Conservation (phyloP, 2,113 vertebrate species). For the Hyperopisus bebe region DNA sequence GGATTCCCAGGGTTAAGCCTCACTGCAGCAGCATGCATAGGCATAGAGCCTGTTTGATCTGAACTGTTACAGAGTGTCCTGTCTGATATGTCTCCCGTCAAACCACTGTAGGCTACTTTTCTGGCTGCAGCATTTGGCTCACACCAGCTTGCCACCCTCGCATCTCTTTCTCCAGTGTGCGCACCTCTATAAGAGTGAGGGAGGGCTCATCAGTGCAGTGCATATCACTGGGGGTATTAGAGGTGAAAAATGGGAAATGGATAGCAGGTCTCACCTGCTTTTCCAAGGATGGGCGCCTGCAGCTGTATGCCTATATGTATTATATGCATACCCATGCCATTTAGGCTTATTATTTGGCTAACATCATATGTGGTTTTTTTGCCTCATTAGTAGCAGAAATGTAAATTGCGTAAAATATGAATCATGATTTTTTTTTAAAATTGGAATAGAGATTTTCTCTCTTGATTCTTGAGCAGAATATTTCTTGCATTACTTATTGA, state of each 20-base stretch:
- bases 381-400: not conserved
- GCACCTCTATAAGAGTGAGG: constrained; percentile 46
- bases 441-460: not conserved
- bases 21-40: not conserved
- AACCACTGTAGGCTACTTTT: constrained; percentile 35
- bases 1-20: not conserved
- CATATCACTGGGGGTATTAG: not conserved
- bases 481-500: not conserved
- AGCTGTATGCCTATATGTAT: not conserved
- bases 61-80: not conserved
- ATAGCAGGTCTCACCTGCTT: constrained; percentile 51
- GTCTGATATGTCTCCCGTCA: not conserved
- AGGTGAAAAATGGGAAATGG: not conserved
- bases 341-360: not conserved
- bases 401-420: not conserved
- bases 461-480: not conserved
- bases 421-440: not conserved
- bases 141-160: constrained; percentile 43
- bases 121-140: constrained; percentile 45
- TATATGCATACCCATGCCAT: not conserved
- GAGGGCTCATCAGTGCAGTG: not conserved
- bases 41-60: not conserved
- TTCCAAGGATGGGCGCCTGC: constrained; percentile 46
- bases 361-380: not conserved
- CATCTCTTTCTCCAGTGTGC: constrained; percentile 56